Conservation (phyloP, 1,140 invertebrate species). For the Diabrotica virgifera region DNA sequence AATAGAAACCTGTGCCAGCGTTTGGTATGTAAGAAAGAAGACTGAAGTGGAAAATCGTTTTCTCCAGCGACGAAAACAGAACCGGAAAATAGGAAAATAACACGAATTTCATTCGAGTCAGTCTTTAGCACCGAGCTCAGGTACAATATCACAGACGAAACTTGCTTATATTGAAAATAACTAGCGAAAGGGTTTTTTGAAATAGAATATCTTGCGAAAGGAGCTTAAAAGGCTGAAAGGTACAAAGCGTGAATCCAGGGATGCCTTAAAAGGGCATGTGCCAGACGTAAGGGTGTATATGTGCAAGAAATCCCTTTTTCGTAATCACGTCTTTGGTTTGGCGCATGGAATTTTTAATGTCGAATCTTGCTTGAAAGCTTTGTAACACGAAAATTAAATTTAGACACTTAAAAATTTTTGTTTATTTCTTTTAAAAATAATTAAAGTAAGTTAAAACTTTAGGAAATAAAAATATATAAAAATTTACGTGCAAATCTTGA, state of each 20-base stretch:
- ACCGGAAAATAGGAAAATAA: background rate
- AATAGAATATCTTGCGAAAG: background rate
- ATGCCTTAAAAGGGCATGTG: background rate
- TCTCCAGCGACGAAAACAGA: background rate
- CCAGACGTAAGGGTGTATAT: background rate
- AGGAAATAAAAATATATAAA: too few relatives aligned
- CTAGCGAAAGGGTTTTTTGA: background rate
- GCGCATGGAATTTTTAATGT: background rate
- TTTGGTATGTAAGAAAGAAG: background rate
- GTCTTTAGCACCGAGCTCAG: too few relatives aligned
- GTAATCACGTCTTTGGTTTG: background rate
- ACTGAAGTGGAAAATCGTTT: background rate
- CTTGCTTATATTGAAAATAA: constrained; percentile 9
- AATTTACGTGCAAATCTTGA: too few relatives aligned
- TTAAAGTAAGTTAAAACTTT: too few relatives aligned
- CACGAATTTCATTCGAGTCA: too few relatives aligned
- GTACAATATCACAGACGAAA: constrained; percentile 5
- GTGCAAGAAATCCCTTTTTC: background rate
- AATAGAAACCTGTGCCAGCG: background rate
- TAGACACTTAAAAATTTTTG: background rate
- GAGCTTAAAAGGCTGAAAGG: background rate
- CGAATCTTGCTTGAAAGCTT: background rate
- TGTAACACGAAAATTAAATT: background rate
- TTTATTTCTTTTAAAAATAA: background rate
- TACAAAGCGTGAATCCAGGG: background rate